phyloP scores from a whole-genome alignment of 2,888 invertebrate genomes.

The Buathra laborator region DNA sequence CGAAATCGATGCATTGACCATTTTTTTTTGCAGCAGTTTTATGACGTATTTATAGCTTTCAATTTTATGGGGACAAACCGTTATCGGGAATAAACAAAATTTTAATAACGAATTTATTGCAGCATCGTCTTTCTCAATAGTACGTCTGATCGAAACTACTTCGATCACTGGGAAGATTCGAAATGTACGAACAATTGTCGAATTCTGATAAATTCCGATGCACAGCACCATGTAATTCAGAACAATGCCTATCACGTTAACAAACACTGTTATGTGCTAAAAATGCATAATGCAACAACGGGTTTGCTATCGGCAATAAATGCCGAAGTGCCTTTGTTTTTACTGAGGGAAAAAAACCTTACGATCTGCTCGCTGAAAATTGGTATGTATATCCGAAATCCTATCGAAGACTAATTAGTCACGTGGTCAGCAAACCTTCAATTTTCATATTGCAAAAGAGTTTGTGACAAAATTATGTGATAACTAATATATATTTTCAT shows the following conservation, averaged over 20 bases:
- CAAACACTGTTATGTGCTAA: slow-evolving; percentile 10
- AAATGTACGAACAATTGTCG: slow-evolving; percentile 42
- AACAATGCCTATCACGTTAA: background rate
- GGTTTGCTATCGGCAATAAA: background rate
- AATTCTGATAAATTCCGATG: background rate
- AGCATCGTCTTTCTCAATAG: background rate
- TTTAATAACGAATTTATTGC: background rate
- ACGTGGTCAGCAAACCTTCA: background rate
- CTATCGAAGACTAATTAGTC: background rate
- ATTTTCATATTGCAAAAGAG: background rate
- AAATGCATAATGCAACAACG: background rate
- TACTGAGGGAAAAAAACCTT: background rate
- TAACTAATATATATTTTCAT: background rate
- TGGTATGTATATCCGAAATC: slow-evolving; percentile 17
- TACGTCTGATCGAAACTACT: background rate
- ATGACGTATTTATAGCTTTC: no score
- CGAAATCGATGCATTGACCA: no score
- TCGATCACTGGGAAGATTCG: background rate
- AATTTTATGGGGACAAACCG: no score
- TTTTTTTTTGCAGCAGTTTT: no score
- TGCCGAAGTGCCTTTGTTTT: background rate
- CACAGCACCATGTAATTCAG: background rate
- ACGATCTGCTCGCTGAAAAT: slow-evolving; percentile 28
- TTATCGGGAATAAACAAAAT: background rate
- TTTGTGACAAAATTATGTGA: no score